Evolutionary conservation across 2,888 invertebrate genomes (phyloP).

Genomic region (Eristalis tenax): DNA sequence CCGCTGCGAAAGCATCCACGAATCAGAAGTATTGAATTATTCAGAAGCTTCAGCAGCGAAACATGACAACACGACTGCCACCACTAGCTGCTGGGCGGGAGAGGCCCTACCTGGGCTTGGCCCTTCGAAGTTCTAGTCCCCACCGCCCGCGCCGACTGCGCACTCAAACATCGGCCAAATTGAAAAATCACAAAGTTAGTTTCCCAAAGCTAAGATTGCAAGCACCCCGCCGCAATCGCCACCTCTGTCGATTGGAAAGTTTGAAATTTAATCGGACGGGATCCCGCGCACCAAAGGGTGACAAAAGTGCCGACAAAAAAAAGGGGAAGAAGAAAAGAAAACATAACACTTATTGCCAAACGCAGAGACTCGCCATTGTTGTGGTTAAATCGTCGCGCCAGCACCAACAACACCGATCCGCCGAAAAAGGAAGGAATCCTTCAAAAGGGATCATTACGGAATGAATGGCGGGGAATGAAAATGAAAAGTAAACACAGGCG

Average conservation of each 20-base stretch:
- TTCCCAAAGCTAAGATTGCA: slow-evolving; percentile 21
- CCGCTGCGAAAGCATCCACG: slow-evolving; percentile 32
- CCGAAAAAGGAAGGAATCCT: slow-evolving; percentile 20
- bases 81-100: background rate
- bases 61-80: slow-evolving; percentile 55
- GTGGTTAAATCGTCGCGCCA: slow-evolving; percentile 62
- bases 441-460: slow-evolving; percentile 66
- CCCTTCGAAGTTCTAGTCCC: background rate
- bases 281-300: slow-evolving; percentile 33
- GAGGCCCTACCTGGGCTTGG: background rate
- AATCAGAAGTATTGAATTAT: slow-evolving; percentile 68
- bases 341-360: slow-evolving; percentile 64
- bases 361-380: slow-evolving; percentile 58
- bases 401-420: background rate
- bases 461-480: slow-evolving; percentile 57
- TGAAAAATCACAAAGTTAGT: slow-evolving; percentile 72
- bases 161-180: slow-evolving; percentile 63
- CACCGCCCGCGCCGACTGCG: slow-evolving; percentile 15
- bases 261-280: slow-evolving; percentile 64
- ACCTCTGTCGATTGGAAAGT: slow-evolving; percentile 50
- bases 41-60: slow-evolving; percentile 63
- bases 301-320: background rate
- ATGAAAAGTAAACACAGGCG: slow-evolving; percentile 66
- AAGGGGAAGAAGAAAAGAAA: slow-evolving; percentile 10
- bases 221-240: slow-evolving; percentile 14